A percentile compares a stretch with the other conserved stretches of the same genome.
Conservation (phyloP, 1,140 invertebrate genomes). For the Megalopta genalis region DNA sequence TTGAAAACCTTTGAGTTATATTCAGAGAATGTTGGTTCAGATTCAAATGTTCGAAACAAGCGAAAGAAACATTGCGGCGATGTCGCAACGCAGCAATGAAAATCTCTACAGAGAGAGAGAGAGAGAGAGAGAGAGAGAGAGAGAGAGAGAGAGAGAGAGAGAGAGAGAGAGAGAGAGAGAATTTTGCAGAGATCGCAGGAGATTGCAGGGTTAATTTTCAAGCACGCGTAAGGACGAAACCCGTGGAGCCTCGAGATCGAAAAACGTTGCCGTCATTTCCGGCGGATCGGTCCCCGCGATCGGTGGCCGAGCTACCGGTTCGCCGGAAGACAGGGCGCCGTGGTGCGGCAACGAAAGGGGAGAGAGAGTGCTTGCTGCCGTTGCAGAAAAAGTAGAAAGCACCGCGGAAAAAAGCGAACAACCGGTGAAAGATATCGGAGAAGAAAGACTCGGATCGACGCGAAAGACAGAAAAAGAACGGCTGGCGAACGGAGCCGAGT, state of each 20-base stretch:
- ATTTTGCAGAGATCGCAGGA: too few species aligned
- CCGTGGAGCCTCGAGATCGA: neutral
- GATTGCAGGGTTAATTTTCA: too few species aligned
- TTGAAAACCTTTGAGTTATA: too few species aligned
- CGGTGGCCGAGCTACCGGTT: slow-evolving; percentile 52
- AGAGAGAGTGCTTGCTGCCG: neutral
- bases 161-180: too few species aligned
- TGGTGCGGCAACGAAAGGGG: slow-evolving; percentile 15
- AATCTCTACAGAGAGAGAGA: too few species aligned
- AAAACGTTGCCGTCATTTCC: neutral
- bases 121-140: too few species aligned
- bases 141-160: too few species aligned
- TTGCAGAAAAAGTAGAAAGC: slow-evolving; percentile 59
- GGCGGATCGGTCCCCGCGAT: slow-evolving; percentile 48
- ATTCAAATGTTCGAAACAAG: too few species aligned
- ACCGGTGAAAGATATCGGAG: slow-evolving; percentile 61
- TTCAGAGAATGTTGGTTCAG: too few species aligned
- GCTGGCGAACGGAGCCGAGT: slow-evolving; percentile 12
- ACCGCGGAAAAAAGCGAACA: slow-evolving; percentile 44
- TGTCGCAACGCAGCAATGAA: too few species aligned
- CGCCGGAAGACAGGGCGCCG: slow-evolving; percentile 38
- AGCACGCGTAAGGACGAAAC: neutral
- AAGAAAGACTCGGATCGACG: slow-evolving; percentile 47
- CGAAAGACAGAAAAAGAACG: slow-evolving; percentile 41
- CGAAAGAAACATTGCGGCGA: too few species aligned